phyloP scores from a whole-genome alignment of 2,888 invertebrate genomes.

The Trichopoda pennipes region DNA sequence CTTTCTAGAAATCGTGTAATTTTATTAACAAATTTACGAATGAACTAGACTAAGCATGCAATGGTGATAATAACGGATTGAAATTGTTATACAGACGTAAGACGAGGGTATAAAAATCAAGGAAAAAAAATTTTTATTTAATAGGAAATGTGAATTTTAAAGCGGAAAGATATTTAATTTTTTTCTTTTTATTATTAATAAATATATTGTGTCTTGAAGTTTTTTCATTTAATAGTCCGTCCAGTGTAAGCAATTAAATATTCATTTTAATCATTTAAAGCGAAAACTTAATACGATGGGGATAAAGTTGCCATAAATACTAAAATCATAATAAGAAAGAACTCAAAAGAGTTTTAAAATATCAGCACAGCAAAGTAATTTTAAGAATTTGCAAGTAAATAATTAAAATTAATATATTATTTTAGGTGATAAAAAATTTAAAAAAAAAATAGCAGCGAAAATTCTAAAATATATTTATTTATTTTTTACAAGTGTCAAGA shows the following conservation, averaged over 20 bases:
- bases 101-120: constrained; percentile 25
- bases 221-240: constrained; percentile 2
- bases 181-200: no score
- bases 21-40: constrained; percentile 18
- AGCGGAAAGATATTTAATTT: neutral
- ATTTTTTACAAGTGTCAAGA: no score
- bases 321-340: neutral
- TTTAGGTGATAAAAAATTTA: no score
- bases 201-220: neutral
- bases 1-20: constrained; percentile 49
- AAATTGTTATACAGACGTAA: constrained; percentile 45
- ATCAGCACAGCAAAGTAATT: no score
- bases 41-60: constrained; percentile 28
- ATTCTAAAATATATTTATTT: no score
- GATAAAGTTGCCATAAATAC: constrained; percentile 56
- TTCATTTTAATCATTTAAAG: constrained; percentile 12
- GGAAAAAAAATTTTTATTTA: constrained; percentile 29
- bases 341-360: neutral
- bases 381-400: no score
- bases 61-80: constrained; percentile 46
- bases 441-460: no score
- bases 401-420: no score
- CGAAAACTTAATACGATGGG: constrained; percentile 49
- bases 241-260: neutral
- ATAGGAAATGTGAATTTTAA: constrained; percentile 37